These are phyloP conservation scores for Charina bottae DNA, from an alignment of 2,113 vertebrate genomes.

Conservation along the genomic window DNA sequence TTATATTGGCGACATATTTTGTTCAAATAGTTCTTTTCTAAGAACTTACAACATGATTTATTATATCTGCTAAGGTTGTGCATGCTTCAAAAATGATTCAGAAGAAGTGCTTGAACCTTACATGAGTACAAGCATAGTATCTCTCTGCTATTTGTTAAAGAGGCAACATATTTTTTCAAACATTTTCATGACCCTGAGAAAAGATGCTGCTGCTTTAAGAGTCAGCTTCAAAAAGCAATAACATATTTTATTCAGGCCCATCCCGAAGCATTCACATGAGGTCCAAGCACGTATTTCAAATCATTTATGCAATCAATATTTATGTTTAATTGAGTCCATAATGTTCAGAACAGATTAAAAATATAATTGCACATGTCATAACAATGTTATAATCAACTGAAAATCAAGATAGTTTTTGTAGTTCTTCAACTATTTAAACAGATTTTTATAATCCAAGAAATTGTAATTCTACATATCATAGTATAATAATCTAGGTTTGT, in stretches of 20 bases:
- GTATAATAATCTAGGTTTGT: not conserved
- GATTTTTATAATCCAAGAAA: not conserved
- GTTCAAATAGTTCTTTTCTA: not conserved
- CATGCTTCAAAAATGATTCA: not conserved
- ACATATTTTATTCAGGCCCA: not conserved
- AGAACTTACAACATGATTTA: not conserved
- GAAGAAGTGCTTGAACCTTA: not conserved
- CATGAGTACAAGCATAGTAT: not conserved
- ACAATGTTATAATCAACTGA: not conserved
- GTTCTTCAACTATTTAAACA: not conserved
- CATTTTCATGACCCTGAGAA: not conserved
- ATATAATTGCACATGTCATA: not conserved
- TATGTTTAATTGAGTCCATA: not conserved
- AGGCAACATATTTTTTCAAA: not conserved
- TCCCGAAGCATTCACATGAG: not conserved
- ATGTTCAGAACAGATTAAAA: not conserved
- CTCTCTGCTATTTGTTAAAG: not conserved
- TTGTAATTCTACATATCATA: not conserved
- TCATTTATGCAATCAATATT: conserved; percentile 1
- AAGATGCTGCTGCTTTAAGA: not conserved
- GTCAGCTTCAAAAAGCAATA: not conserved
- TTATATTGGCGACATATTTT: not conserved
- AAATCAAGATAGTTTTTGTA: not conserved
- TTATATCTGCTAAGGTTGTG: not conserved
- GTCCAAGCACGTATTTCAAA: not conserved